Conservation (phyloP, 2,888 invertebrate genomes). For the Drosophila mayaguana region DNA sequence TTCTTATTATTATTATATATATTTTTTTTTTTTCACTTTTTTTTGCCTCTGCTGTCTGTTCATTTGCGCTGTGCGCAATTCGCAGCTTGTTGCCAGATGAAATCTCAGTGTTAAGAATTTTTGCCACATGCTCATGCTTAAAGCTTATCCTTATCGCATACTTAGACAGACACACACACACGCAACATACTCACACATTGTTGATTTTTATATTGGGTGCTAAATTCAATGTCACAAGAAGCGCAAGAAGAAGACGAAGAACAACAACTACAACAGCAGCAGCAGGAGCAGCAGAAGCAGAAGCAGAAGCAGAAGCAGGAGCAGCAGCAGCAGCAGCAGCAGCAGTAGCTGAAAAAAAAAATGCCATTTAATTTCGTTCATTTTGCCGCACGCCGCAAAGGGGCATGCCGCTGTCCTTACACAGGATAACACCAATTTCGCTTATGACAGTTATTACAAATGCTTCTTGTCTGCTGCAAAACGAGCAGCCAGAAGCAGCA, state of each 20-base stretch:
- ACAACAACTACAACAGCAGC: not conserved
- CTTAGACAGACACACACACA: conserved; percentile 31
- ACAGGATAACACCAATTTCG: conserved; percentile 78
- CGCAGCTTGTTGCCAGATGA: conserved; percentile 62
- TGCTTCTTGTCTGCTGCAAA: conserved; percentile 69
- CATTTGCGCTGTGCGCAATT: conserved; percentile 58
- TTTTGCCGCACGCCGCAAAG: conserved; percentile 32
- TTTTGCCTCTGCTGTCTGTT: conserved; percentile 29
- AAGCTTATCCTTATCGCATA: conserved; percentile 66
- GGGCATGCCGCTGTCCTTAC: conserved; percentile 42
- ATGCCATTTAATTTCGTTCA: conserved; percentile 70
- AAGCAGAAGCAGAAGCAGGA: conserved; percentile 3
- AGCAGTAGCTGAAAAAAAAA: conserved; percentile 37
- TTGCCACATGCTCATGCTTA: conserved; percentile 63
- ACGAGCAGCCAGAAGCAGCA: conserved; percentile 45
- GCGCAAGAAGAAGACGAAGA: not conserved
- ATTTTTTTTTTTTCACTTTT: not conserved
- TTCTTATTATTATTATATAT: conserved; percentile 4
- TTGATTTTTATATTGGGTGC: conserved; percentile 75
- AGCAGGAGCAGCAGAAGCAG: conserved; percentile 20
- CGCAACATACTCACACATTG: conserved; percentile 52
- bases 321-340: conserved; percentile 21
- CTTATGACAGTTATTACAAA: conserved; percentile 81
- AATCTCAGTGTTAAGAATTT: conserved; percentile 60
- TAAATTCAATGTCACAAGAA: conserved; percentile 60